Evolutionary conservation across 2,888 invertebrate genomes (phyloP), one percentile per base, ranked within the genome.

Genomic region (Sinodicranocentrus sp.): DNA sequence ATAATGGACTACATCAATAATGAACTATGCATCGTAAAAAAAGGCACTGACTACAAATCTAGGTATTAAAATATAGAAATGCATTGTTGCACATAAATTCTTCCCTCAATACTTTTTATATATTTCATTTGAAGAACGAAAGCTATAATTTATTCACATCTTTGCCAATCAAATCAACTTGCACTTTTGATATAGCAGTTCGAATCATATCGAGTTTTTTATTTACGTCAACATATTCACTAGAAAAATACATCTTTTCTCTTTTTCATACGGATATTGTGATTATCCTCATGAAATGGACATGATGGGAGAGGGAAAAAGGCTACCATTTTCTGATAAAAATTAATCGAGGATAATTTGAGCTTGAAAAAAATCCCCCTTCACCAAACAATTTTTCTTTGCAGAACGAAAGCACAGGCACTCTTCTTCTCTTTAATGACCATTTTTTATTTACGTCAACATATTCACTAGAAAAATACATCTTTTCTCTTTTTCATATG

Each of bases 281-380:
- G n/a, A n/a, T n/a, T n/a, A n/a, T n/a, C n/a, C n/a, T n/a, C n/a
- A n/a, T n/a, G n/a, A n/a, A n/a, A n/a, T n/a, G n/a, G n/a, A n/a
- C n/a, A n/a, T n/a, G n/a, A n/a, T n/a, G n/a, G n/a, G n/a, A n/a
- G n/a, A n/a, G 65, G 23, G 26, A 59, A 33, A 59, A 72, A 75
- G 65, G 54, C 75, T 76, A 54, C 75, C 25, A 76, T 76, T 76
- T 76, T 76, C 75, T 76, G 75, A 76, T 76, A 65, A 76, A 71
- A 76, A 65, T 65, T 76, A 76, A 76, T 76, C 75, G 75, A 76
- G 10, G 63, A 23, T 76, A 76, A 76, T 76, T 48, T 76, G 65
- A n/a, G n/a, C 54, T 52, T 39, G 26, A 43, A 61, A 61, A 61
- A 61, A 33, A 15, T 3, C 8, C 28, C 33, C 17, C 61, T 48